phyloP scores from a whole-genome alignment of 2,888 invertebrate species.

The Caenorhabditis becei region DNA sequence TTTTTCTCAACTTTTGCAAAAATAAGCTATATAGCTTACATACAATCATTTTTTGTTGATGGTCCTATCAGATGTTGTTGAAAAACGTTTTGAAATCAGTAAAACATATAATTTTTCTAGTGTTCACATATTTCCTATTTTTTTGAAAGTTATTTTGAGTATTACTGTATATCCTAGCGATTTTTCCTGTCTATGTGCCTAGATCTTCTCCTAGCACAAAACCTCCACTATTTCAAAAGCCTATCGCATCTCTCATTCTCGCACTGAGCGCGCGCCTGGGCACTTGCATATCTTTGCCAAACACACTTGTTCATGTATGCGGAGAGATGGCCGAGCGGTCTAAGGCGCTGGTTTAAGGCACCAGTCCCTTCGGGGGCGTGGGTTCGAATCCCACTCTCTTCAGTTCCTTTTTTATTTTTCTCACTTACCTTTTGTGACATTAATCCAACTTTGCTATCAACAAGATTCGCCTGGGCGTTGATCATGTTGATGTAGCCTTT shows the following conservation, averaged over 20 bases:
- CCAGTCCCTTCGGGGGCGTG: slow-evolving; percentile 86
- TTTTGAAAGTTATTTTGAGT: too few species aligned
- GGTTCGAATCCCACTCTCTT: slow-evolving; percentile 72
- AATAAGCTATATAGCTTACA: too few species aligned
- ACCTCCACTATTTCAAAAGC: background rate
- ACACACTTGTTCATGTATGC: slow-evolving; percentile 76
- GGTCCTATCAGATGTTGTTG: too few species aligned
- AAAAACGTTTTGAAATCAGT: too few species aligned
- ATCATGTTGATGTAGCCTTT: slow-evolving; percentile 77
- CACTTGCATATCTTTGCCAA: background rate
- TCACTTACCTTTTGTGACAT: slow-evolving; percentile 76
- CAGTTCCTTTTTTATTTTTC: slow-evolving; percentile 10
- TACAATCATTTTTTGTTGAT: background rate
- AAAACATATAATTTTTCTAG: too few species aligned
- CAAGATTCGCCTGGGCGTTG: slow-evolving; percentile 74
- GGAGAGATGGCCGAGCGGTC: slow-evolving; percentile 88
- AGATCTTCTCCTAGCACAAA: too few species aligned
- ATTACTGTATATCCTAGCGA: too few species aligned
- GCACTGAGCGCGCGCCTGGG: background rate
- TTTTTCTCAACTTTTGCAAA: slow-evolving; percentile 25
- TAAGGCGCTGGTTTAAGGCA: slow-evolving; percentile 93
- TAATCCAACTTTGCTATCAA: slow-evolving; percentile 73
- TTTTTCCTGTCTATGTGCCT: too few species aligned
- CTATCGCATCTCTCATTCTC: background rate
- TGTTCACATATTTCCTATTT: too few species aligned